Conservation (phyloP, 2,797 vertebrate genomes). For the Amblyraja radiata region DNA sequence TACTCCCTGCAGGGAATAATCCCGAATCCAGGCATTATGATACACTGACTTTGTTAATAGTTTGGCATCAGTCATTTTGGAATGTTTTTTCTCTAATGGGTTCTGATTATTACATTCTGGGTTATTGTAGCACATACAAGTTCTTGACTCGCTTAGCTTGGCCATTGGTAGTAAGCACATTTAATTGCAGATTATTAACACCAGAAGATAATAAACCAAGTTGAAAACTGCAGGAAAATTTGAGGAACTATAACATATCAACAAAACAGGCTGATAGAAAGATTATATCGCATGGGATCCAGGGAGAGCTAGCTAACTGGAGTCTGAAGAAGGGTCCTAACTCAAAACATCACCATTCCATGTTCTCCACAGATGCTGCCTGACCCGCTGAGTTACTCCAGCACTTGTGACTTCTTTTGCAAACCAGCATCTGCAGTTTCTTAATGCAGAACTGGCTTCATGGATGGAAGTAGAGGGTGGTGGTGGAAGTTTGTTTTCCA, state of each 20-base stretch:
- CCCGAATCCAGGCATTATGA: no score
- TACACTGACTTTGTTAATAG: background rate
- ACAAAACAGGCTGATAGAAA: background rate
- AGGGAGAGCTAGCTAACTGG: background rate
- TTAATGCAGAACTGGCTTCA: no score
- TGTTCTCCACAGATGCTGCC: no score
- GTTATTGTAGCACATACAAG: background rate
- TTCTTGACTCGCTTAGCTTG: background rate
- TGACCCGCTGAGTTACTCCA: no score
- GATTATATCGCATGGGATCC: background rate
- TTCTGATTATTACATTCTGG: background rate
- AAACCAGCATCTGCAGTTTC: no score
- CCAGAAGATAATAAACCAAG: background rate
- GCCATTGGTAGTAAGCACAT: background rate
- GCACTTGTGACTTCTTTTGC: no score
- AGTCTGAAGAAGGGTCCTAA: background rate
- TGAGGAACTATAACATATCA: background rate
- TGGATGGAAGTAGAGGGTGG: no score
- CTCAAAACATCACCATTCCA: no score
- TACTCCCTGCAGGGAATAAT: no score
- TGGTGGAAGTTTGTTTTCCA: no score
- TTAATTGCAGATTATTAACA: background rate
- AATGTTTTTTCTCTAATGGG: background rate
- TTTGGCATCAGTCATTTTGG: background rate
- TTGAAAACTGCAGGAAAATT: background rate